These are phyloP conservation scores for Holothuria leucospilota DNA, from an alignment of 53 echinoderm and acorn worm species.

Conservation along the genomic window DNA sequence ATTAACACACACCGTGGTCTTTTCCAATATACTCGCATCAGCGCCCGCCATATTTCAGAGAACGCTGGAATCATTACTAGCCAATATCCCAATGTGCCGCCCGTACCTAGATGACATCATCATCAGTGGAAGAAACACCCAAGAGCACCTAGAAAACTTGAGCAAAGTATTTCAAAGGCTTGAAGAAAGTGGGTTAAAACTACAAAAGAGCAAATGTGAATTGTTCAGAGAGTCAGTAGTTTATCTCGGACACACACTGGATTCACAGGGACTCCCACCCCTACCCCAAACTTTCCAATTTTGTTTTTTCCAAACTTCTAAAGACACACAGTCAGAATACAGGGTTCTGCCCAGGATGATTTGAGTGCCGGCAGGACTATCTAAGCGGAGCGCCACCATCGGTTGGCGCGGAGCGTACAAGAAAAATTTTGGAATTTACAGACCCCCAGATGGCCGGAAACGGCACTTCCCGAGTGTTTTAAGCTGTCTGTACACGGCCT, in stretches of 20 bases:
- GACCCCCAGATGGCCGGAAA: too few species aligned
- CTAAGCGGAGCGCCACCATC: too few species aligned
- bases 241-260: slow-evolving; percentile 63
- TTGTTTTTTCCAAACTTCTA: too few species aligned
- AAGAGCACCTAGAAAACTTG: slow-evolving; percentile 62
- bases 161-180: slow-evolving; percentile 46
- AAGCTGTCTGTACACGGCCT: too few species aligned
- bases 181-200: slow-evolving; percentile 53
- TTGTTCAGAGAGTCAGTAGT: slow-evolving; percentile 58
- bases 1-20: slow-evolving; percentile 59
- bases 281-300: too few species aligned
- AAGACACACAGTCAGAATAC: too few species aligned
- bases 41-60: slow-evolving; percentile 60
- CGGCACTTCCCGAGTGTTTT: too few species aligned
- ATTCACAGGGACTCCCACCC: too few species aligned
- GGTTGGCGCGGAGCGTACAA: too few species aligned
- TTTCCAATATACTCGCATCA: slow-evolving; percentile 47
- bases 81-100: slow-evolving; percentile 50
- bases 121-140: slow-evolving; percentile 56
- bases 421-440: too few species aligned
- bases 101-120: slow-evolving; percentile 74
- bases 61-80: slow-evolving; percentile 44
- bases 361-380: too few species aligned
- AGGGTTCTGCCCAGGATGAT: too few species aligned
- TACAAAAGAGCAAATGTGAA: slow-evolving; percentile 70